phyloP scores from a whole-genome alignment of 2,888 invertebrate genomes.

The Sarcophaga rosellei region DNA sequence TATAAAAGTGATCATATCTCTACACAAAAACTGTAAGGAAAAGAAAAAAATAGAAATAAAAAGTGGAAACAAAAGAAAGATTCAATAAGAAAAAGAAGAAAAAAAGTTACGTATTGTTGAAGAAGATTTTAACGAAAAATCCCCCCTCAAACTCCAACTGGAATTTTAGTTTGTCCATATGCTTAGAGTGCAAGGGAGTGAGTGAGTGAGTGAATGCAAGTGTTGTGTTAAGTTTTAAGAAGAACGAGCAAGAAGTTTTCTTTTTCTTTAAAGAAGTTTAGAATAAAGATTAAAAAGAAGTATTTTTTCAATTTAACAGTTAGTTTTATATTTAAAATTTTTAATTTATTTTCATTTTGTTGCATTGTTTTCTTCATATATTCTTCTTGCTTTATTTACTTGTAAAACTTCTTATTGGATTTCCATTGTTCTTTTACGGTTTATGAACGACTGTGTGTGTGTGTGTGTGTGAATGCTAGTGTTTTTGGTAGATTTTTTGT shows the following conservation, averaged over 20 bases:
- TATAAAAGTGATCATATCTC: slow-evolving; percentile 61
- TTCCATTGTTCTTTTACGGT: slow-evolving; percentile 28
- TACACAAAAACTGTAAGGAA: slow-evolving; percentile 21
- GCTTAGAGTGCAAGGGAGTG: not conserved
- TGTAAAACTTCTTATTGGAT: slow-evolving; percentile 48
- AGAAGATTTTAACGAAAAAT: slow-evolving; percentile 12
- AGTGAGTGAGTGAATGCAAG: slow-evolving; percentile 17
- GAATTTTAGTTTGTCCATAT: slow-evolving; percentile 27
- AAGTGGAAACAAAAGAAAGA: too few relatives aligned
- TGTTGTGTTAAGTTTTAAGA: not conserved
- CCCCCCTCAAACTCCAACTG: slow-evolving; percentile 59
- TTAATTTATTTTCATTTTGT: not conserved
- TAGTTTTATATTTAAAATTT: not conserved
- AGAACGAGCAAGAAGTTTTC: slow-evolving; percentile 40
- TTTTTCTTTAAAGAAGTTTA: slow-evolving; percentile 9
- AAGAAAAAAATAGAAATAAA: too few relatives aligned
- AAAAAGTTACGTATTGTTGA: slow-evolving; percentile 21
- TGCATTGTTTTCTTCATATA: slow-evolving; percentile 3
- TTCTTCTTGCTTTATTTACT: slow-evolving; percentile 39
- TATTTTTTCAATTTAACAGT: not conserved
- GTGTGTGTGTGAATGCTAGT: slow-evolving; percentile 12
- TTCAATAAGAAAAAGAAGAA: not conserved
- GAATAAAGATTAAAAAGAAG: not conserved
- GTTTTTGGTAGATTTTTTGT: not conserved
- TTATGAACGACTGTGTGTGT: slow-evolving; percentile 23